Base-by-base conservation (phyloP, 1,140 invertebrate species). In the Pseudomyrmex flavicornis region DNA sequence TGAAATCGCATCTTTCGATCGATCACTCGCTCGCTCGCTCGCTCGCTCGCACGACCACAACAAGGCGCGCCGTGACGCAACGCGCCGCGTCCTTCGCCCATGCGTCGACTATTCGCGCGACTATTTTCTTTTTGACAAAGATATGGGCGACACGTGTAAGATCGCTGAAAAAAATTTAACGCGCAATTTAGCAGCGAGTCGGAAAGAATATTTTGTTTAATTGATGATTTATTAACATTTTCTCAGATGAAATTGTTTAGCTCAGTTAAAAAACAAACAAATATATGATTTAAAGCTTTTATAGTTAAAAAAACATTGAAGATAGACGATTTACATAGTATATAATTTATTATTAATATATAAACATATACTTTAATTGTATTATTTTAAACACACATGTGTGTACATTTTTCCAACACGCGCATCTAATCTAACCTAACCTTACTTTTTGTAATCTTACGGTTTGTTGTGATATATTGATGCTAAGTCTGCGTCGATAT, bases 1-100 rank as follows among this genome's bases (percentile, higher is more conserved):
- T 44, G 70, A n/a, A 44, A 20, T 26, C 26, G 35, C 70, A 4
- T 20, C n/a, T 35, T 35, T 35, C 35, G 35, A 35, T 35, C 35
- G 35, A 48, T 44, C 35, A 35, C 35, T 35, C 35, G 5, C 35
- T 35, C 35, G 35, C 35, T 35, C 59, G 46, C 48, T 22, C 59
- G 50, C 46, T 54, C 66, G 68, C 22, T 65, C 35, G 62, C 62
- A 65, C 72, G 58, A 35, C 35, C 35, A 35, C 35, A 35, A 35
- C 35, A 35, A 7, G 35, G 35, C 35, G 35, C 35, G 7, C 35
- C 35, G 35, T 35, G 35, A 35, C 48, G 35, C 35, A 54, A 35
- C 44, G 52, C 54, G 52, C 75, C 52, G 62, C 17, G 54, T 56
- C 75, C 35, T 69, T 69, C 65, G 65, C 76, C 76, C 66, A 80